Evolutionary conservation across 2,797 vertebrate genomes (phyloP).

Genomic region (Podarcis lilfordi): DNA sequence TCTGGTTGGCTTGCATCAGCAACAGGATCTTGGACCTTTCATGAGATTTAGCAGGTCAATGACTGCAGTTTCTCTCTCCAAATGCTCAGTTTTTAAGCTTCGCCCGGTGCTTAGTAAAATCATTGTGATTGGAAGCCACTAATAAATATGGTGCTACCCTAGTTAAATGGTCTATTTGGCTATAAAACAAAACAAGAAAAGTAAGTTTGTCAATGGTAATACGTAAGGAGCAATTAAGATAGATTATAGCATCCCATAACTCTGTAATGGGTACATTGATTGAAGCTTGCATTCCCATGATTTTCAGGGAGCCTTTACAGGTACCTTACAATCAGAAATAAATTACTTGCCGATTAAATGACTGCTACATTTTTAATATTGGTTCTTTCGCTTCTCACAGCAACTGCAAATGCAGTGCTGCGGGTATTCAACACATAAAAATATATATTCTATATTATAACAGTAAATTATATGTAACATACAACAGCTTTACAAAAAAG

Average conservation of each 20-base stretch:
- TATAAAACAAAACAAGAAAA: constrained; percentile 7
- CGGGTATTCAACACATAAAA: background rate
- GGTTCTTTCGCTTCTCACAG: constrained; percentile 61
- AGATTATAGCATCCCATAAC: constrained; percentile 57
- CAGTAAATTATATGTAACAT: background rate
- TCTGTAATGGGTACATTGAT: constrained; percentile 46
- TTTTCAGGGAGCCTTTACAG: constrained; percentile 57
- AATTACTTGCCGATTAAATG: constrained; percentile 65
- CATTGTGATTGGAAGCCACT: constrained; percentile 27
- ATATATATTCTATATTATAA: background rate
- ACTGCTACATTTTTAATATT: constrained; percentile 51
- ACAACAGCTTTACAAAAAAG: background rate
- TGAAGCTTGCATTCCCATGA: constrained; percentile 51
- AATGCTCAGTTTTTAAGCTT: background rate
- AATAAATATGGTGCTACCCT: constrained; percentile 1
- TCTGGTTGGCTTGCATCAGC: too few relatives aligned
- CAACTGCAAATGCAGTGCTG: constrained; percentile 54
- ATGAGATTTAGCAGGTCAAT: background rate
- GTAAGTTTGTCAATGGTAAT: constrained; percentile 53
- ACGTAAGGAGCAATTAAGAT: constrained; percentile 50
- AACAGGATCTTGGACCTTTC: background rate
- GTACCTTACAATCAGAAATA: constrained; percentile 52
- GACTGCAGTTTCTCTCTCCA: background rate
- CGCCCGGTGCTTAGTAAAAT: constrained; percentile 9
- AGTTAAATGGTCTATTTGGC: constrained; percentile 17